Base-by-base conservation (phyloP, 2,797 vertebrate genomes). In the Dendrocincla tyrannina region DNA sequence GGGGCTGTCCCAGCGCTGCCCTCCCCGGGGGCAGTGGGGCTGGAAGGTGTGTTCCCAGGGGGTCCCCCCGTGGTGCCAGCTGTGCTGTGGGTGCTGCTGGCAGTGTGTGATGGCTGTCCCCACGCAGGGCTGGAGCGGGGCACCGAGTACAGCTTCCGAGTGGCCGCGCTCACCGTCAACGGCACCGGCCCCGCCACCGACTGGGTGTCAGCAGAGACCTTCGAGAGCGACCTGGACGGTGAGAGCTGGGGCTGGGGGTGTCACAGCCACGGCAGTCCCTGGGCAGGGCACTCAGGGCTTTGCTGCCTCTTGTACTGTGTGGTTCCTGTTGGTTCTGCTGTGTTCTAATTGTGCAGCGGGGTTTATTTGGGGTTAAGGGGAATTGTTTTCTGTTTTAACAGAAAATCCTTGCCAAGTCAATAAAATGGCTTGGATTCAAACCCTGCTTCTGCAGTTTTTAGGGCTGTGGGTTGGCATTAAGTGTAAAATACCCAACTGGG, bases 211-310 rank as follows among this genome's bases (percentile, higher is more conserved):
- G 97, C 99, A 0, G 99, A 99, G 97, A 99, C 99, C 0, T 99
- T 99, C 92, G 99, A 99, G 98, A 99, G 99, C 24, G 99, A 99
- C 94, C 98, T 99, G 56, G 99, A 99, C 10, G 99, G 99, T 99
- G 98, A 98, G 96, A 44, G 27, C 39, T 27, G 60, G 7, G 22
- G 1, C 0, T 5, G 75, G 50, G 59, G 52, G 52, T 30, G 8
- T 17, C 49, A 9, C 53, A 14, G 22, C 4, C 30, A 6, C 19
- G 6, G 30, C 8, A 42, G 41, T 37, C 27, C 1, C 0, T 14
- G 10, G 49, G 6, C 39, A n/a, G 56, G 33, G 32, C 44, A 33
- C 52, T n/a, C 11, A 9, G 59, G 37, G 6, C 39, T 39, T 28
- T 27, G 13, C 19, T 60, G 30, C 37, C 37, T 53, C 32, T 19